Percentiles rank a stretch among this genome's conserved stretches.
phyloP scores from a whole-genome alignment of 30 jellyfish, hydroid and myxozoan genomes.

The Cassiopea andromeda region DNA sequence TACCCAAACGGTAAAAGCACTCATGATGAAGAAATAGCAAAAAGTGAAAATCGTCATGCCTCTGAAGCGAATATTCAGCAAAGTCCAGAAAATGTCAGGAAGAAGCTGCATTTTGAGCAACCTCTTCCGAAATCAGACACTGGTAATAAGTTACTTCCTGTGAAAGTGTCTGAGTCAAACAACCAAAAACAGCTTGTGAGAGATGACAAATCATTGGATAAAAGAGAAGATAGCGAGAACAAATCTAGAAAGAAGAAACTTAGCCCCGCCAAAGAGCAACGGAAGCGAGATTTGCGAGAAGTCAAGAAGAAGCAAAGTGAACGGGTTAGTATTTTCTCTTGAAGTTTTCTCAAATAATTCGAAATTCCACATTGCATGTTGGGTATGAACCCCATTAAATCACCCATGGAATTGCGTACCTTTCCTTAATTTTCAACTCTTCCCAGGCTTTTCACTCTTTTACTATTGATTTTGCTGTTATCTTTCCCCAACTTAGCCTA shows the following conservation, averaged over 20 bases:
- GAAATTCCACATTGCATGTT: no score
- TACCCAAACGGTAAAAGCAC: constrained; percentile 22
- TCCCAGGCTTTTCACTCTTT: no score
- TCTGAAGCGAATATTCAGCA: not conserved
- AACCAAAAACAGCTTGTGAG: not conserved
- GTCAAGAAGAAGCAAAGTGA: constrained; percentile 55
- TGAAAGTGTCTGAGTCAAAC: not conserved
- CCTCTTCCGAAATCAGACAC: not conserved
- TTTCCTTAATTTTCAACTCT: no score
- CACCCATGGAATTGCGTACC: no score
- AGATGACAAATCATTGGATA: not conserved
- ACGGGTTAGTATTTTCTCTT: constrained; percentile 42
- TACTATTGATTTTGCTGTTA: no score
- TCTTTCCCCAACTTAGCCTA: no score
- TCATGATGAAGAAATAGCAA: not conserved
- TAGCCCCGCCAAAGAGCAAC: constrained; percentile 73
- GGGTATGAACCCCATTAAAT: no score
- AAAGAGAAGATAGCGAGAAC: not conserved
- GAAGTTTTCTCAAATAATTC: no score
- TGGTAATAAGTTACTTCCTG: constrained; percentile 8
- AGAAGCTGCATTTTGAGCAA: constrained; percentile 28
- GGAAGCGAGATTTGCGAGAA: constrained; percentile 61
- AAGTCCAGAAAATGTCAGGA: constrained; percentile 6
- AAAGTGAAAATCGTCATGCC: constrained; percentile 3
- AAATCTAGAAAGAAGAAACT: not conserved